These are phyloP conservation scores for Argyresthia albistria DNA, from an alignment of 2,888 invertebrate species.

Conservation along the genomic window DNA sequence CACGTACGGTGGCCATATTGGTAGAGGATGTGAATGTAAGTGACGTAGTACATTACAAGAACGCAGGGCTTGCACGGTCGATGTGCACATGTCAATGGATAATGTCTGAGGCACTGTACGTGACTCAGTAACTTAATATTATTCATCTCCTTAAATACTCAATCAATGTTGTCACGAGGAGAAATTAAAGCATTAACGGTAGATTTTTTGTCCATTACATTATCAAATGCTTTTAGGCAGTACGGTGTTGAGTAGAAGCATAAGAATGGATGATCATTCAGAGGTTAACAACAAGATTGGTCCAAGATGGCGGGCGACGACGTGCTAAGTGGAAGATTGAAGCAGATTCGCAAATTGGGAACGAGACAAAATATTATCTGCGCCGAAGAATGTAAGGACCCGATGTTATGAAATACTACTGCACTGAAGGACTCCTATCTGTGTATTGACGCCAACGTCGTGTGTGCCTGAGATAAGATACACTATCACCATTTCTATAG, in stretches of 20 bases:
- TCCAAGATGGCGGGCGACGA: constrained; percentile 52
- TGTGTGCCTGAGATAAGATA: not conserved
- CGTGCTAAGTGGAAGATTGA: constrained; percentile 60
- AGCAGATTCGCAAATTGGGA: constrained; percentile 10
- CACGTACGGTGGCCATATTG: constrained; percentile 46
- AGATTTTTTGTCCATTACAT: not conserved
- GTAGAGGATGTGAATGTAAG: constrained; percentile 20
- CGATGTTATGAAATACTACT: too few species aligned
- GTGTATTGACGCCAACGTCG: too few species aligned
- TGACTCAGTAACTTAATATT: too few species aligned
- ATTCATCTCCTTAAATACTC: too few species aligned
- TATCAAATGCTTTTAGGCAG: not conserved
- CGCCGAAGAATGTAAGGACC: too few species aligned
- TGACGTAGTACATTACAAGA: constrained; percentile 25
- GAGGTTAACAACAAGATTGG: constrained; percentile 65
- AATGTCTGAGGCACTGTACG: not conserved
- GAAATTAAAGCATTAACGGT: too few species aligned
- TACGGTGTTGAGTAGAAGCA: not conserved
- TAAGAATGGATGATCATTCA: constrained; percentile 18
- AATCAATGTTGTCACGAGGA: too few species aligned
- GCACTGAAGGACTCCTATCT: too few species aligned
- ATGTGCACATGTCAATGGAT: not conserved
- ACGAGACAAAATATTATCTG: not conserved
- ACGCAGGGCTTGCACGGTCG: not conserved
- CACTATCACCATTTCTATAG: constrained; percentile 1